phyloP scores from a whole-genome alignment of 2,113 vertebrate genomes.

The Narcine bancroftii region DNA sequence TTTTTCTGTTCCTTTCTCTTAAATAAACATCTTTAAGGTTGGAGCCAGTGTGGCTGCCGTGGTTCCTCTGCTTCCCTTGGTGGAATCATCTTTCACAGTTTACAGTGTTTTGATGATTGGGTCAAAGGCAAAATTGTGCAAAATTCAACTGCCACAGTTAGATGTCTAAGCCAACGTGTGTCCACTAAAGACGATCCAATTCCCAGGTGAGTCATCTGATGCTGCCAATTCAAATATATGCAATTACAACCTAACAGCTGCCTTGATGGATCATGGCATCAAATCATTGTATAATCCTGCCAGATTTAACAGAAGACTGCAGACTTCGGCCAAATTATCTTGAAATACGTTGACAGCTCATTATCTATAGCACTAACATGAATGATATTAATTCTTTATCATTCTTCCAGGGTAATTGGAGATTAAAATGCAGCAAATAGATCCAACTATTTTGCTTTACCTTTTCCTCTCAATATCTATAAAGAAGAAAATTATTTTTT shows the following conservation, averaged over 20 bases:
- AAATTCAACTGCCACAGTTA: not conserved
- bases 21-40: not conserved
- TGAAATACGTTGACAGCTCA: constrained; percentile 6
- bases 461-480: not conserved
- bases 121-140: not conserved
- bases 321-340: constrained; percentile 12
- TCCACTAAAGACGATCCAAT: not conserved
- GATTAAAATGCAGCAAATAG: not conserved
- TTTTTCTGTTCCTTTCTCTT: not conserved
- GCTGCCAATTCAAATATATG: constrained; percentile 1
- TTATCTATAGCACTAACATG: not conserved
- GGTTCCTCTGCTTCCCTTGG: not conserved
- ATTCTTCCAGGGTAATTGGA: not conserved
- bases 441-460: not conserved
- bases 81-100: not conserved
- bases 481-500: not conserved
- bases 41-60: not conserved
- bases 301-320: not conserved
- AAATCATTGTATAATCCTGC: not conserved
- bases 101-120: not conserved
- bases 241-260: constrained; percentile 1
- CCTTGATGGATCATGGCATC: constrained; percentile 17
- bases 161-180: not conserved
- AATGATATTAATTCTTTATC: not conserved
- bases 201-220: not conserved